phyloP scores from a whole-genome alignment of 2,113 vertebrate genomes.

The Formicarius rufipectus region DNA sequence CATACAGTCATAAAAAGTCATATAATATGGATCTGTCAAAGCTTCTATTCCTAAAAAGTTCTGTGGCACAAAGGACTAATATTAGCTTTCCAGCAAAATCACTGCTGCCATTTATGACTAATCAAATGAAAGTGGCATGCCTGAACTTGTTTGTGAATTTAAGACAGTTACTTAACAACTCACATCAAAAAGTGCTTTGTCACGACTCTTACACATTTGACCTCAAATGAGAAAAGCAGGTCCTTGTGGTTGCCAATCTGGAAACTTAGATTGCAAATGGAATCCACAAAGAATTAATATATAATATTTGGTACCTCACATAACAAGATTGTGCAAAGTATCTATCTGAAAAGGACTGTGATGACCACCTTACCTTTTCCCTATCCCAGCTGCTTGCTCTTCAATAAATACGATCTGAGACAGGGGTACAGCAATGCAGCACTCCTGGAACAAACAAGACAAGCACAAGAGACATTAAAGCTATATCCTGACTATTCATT shows the following conservation, averaged over 20 bases:
- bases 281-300: background rate
- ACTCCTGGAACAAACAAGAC: constrained; percentile 78
- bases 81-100: no score
- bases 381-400: constrained; percentile 93
- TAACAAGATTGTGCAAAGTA: background rate
- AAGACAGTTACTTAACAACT: background rate
- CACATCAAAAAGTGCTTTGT: background rate
- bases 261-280: background rate
- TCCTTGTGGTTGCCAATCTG: background rate
- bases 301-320: background rate
- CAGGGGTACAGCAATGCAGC: constrained; percentile 89
- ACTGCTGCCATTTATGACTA: background rate
- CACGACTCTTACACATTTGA: background rate
- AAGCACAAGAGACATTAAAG: background rate
- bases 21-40: background rate
- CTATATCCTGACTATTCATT: background rate
- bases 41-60: background rate
- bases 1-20: background rate
- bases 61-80: background rate
- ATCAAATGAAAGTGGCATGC: background rate
- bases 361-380: constrained; percentile 84
- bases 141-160: background rate
- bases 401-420: constrained; percentile 93
- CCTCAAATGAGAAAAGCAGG: background rate
- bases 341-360: background rate